Evolutionary conservation across 2,888 invertebrate genomes (phyloP).

Genomic region (Andrena trimmerana): DNA sequence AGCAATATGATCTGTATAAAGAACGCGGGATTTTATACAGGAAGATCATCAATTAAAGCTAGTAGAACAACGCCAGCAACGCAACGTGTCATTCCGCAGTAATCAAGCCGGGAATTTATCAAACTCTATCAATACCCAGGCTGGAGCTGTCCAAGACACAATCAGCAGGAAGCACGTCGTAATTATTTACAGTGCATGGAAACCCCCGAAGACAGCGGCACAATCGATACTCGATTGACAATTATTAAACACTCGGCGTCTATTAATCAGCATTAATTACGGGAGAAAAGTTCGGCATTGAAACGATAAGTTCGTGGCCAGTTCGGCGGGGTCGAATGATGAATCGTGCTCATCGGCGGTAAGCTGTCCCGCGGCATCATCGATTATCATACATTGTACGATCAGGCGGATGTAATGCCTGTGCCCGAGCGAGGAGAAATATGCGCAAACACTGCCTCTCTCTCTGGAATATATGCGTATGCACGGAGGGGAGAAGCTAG

Average conservation of each 20-base stretch:
- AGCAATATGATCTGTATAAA: too few species aligned
- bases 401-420: conserved; percentile 49
- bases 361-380: conserved; percentile 65
- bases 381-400: conserved; percentile 69
- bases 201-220: conserved; percentile 23
- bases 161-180: conserved; percentile 35
- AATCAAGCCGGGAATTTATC: conserved; percentile 33
- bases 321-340: conserved; percentile 26
- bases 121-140: conserved; percentile 20
- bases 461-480: conserved; percentile 34
- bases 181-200: conserved; percentile 39
- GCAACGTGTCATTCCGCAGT: background rate
- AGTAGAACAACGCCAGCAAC: background rate
- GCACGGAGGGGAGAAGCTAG: conserved; percentile 39
- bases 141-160: background rate
- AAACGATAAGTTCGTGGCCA: conserved; percentile 46
- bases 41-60: background rate
- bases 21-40: too few species aligned
- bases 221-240: conserved; percentile 48
- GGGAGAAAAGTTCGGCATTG: conserved; percentile 28
- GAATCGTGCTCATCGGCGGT: conserved; percentile 48
- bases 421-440: conserved; percentile 46
- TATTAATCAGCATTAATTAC: conserved; percentile 55
- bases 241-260: conserved; percentile 27
- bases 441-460: conserved; percentile 51